Conservation (phyloP, 2,797 vertebrate species). For the Sylvilagus floridanus region DNA sequence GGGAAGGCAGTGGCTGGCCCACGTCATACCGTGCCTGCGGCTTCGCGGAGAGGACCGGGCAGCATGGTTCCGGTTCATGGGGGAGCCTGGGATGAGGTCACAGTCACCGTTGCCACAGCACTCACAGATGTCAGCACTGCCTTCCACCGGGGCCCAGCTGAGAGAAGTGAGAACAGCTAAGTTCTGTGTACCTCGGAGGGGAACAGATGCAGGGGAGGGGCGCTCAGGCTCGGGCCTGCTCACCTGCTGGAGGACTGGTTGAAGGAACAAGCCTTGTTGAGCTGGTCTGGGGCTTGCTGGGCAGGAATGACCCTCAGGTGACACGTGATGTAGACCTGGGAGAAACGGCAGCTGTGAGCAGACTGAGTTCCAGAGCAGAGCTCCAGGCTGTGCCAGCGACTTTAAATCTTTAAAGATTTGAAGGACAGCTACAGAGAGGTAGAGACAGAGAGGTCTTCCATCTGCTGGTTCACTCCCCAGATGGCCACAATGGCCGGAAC, state of each 20-base stretch:
- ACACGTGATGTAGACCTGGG: conserved; percentile 88
- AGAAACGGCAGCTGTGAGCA: neutral
- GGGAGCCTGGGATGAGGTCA: neutral
- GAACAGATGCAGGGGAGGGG: fast-evolving
- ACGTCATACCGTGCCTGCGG: conserved; percentile 69
- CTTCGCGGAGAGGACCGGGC: neutral
- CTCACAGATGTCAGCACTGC: conserved; percentile 73
- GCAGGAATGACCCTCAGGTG: conserved; percentile 83
- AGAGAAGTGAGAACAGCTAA: neutral
- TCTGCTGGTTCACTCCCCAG: no score
- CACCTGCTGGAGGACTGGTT: conserved; percentile 84
- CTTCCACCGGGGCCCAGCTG: conserved; percentile 86
- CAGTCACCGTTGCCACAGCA: conserved; percentile 74
- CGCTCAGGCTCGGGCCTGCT: fast-evolving
- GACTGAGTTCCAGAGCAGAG: neutral
- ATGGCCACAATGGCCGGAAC: no score
- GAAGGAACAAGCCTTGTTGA: conserved; percentile 89
- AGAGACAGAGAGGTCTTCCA: no score
- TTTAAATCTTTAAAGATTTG: neutral
- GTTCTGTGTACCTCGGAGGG: neutral
- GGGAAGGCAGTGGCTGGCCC: fast-evolving
- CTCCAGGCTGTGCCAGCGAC: neutral
- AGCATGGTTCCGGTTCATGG: neutral
- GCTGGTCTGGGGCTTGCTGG: conserved; percentile 74
- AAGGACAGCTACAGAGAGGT: neutral